Conservation (phyloP, 2,888 invertebrate genomes). For the Meghimatium bilineatum region DNA sequence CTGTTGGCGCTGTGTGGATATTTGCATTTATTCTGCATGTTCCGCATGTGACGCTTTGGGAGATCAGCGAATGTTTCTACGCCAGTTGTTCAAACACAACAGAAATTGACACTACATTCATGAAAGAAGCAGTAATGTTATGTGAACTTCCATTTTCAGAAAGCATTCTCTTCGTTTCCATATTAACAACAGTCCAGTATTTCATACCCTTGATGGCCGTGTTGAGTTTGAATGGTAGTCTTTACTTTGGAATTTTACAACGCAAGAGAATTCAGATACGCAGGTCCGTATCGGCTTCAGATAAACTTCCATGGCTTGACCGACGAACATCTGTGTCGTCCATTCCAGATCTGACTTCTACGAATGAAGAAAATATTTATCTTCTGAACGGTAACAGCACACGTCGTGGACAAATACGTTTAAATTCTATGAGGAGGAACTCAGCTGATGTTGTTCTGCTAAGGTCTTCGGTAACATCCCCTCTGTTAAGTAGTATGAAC, state of each 20-base stretch:
- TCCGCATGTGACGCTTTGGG: constrained; percentile 61
- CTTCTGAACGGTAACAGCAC: not conserved
- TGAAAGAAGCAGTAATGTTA: not conserved
- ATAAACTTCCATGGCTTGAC: constrained; percentile 51
- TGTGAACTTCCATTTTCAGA: constrained; percentile 59
- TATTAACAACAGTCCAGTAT: constrained; percentile 60
- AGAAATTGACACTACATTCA: too few species aligned
- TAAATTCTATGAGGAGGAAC: not conserved
- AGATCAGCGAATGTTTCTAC: constrained; percentile 28
- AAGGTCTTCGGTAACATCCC: not conserved
- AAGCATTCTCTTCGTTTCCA: constrained; percentile 57
- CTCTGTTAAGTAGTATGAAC: not conserved
- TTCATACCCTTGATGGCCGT: constrained; percentile 62
- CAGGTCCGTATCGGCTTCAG: constrained; percentile 58
- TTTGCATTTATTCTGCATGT: constrained; percentile 63
- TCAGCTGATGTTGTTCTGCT: constrained; percentile 33
- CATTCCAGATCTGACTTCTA: constrained; percentile 3
- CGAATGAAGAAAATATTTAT: not conserved
- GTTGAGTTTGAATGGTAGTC: constrained; percentile 62
- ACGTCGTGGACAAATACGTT: not conserved
- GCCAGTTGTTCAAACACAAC: not conserved
- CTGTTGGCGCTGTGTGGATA: constrained; percentile 62
- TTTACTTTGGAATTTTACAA: constrained; percentile 64
- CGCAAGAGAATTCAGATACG: constrained; percentile 65
- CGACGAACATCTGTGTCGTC: constrained; percentile 28